Evolutionary conservation across 2,113 vertebrate species (phyloP).

Genomic region (Forbesichthys agassizii): DNA sequence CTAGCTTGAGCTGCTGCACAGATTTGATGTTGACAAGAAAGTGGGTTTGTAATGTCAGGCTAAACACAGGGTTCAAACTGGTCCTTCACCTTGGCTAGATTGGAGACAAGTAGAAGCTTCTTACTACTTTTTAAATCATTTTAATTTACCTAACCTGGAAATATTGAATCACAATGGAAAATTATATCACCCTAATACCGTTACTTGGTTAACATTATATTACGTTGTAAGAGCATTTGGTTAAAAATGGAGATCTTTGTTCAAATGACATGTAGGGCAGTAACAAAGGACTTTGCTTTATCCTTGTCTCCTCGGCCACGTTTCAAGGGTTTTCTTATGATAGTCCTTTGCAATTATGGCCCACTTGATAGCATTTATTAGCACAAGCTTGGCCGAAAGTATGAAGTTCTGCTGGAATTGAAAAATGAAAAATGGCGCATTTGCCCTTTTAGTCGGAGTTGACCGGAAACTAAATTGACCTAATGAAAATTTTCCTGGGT

Average conservation of each 20-base stretch:
- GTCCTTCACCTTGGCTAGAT: constrained; percentile 5
- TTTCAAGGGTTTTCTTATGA: constrained; percentile 30
- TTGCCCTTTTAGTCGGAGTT: constrained; percentile 32
- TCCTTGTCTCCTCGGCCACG: constrained; percentile 2
- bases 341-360: constrained; percentile 30
- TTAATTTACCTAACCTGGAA: too few relatives aligned
- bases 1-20: constrained; percentile 44
- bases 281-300: constrained; percentile 19
- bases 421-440: constrained; percentile 49
- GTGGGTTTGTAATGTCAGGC: constrained; percentile 18
- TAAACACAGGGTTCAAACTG: constrained; percentile 16
- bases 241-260: constrained; percentile 10
- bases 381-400: constrained; percentile 31
- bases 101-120: background rate
- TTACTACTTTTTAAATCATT: too few relatives aligned
- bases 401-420: constrained; percentile 14
- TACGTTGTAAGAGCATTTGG: background rate
- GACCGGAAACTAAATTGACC: constrained; percentile 37
- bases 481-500: constrained; percentile 41
- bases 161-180: too few relatives aligned
- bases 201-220: background rate
- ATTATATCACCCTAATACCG: too few relatives aligned
- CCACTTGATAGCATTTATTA: constrained; percentile 30
- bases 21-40: constrained; percentile 23
- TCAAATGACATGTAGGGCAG: constrained; percentile 32